Base-by-base conservation (phyloP, 1,140 invertebrate species). In the Zaprionus kolodkinae region DNA sequence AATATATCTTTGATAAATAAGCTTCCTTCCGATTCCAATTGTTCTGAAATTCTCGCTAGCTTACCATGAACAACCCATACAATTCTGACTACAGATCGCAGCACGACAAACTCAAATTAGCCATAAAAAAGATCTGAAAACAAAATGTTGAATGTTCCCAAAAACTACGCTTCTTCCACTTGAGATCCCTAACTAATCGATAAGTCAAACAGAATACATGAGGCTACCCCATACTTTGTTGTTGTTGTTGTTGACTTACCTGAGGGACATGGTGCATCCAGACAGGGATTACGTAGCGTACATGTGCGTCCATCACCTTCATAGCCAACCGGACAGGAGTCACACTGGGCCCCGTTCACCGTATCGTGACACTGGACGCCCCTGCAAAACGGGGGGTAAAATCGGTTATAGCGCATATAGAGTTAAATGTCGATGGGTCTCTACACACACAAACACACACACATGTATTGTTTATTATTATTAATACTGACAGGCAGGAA, bases 301-400 rank as follows among this genome's bases (percentile, higher is more conserved):
- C 97, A 98, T 9, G 94, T 93, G 76, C 94, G 93, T 0, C 98
- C 98, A 91, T 99, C 96, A 21, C 98, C 98, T 11, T 94, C 93
- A 91, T 96, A 97, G 11, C 97, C 97, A 7, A 92, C 59, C 2
- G 98, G 98, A 93, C 98, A 99, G 0, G 95, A 91, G 2, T 96
- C 97, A 92, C 98, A 99, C 65, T 95, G 94, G 76, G 95, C 96
- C 52, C 96, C 96, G 69, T 95, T 94, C 3, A 94, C 91, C 6
- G 95, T 95, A 88, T 98, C 96, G 72, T 94, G 94, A 91, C 97
- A 98, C 63, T 93, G 92, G 25, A 98, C 97, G 36, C 96, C 96
- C 94, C 92, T 93, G 82, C 69, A 78, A 91, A 87, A 65, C 59
- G 52, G 66, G 63, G 62, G 36, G 63, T 45, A 70, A 63, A 17